Evolutionary conservation across 2,113 vertebrate species (phyloP), one percentile per base, ranked within the genome.

Genomic region (Parus major): DNA sequence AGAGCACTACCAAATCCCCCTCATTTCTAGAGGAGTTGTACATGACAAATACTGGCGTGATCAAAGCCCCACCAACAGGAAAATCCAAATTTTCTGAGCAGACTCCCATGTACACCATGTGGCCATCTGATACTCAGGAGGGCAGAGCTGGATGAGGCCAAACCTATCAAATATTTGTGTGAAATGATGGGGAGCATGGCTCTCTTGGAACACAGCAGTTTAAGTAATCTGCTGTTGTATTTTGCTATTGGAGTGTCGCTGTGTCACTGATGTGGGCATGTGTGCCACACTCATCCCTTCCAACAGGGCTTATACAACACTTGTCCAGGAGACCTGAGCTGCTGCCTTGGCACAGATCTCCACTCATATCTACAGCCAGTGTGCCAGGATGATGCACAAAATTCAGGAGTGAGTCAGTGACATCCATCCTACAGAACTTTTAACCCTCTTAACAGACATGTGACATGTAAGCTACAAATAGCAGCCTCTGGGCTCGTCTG

Each of bases 101-200:
- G 49, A 36, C 3, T 60, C 41, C 3, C 8, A 10, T 4, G 15
- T 7, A 60, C 1, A 78, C 10, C n/a, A 64, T 4, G 2, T 19
- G 10, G 39, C 15, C 70, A 57, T 19, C 5, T 11, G 12, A 50
- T 21, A 49, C 10, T 15, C 15, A 71, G 20, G 9, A 65, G 9
- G 25, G 9, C 4, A 82, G 50, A 70, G 22, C 10, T 88, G 65
- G 13, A 36, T 52, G 27, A 69, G 23, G 47, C 55, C 24, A 42
- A 77, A 7, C 12, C 63, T 80, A 15, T 22, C 36, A 77, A 86
- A 59, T 10, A 55, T 63, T 52, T 70, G 24, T 33, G 29, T 28
- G 47, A 61, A 85, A 41, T 44, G 5, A 50, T 4, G 12, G 8
- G 17, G 8, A 79, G 0, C 0, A 18, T 15, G 20, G 10, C 5